Percentiles rank a stretch among this genome's conserved stretches.
Conservation (phyloP, 2,888 invertebrate genomes). For the Mimas tiliae region DNA sequence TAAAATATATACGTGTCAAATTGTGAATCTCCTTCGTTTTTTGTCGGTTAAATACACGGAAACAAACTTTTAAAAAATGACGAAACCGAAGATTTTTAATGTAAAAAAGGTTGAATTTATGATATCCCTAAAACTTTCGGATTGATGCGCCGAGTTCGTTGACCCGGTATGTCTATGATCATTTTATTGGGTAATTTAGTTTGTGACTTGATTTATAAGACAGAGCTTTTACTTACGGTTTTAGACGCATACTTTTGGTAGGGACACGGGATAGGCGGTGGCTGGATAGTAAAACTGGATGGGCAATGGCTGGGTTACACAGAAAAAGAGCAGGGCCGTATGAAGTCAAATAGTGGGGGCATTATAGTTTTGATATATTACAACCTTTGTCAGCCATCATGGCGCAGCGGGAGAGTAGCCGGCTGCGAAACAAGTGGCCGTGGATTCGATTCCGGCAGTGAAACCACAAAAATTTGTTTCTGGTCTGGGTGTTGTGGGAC, state of each 20-base stretch:
- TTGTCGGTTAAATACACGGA: not conserved
- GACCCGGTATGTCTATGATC: slow-evolving; percentile 42
- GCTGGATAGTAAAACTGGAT: slow-evolving; percentile 34
- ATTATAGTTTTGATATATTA: too few species aligned
- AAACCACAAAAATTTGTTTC: too few species aligned
- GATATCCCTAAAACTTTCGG: slow-evolving; percentile 16
- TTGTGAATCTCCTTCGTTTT: not conserved
- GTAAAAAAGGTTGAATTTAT: slow-evolving; percentile 2
- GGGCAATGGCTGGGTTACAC: too few species aligned
- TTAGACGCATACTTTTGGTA: slow-evolving; percentile 39
- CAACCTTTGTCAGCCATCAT: too few species aligned
- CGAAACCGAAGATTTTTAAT: slow-evolving; percentile 8
- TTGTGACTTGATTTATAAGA: slow-evolving; percentile 59
- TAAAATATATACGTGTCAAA: too few species aligned
- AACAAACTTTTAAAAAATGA: slow-evolving; percentile 9
- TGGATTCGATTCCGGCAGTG: too few species aligned
- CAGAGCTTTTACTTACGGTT: too few species aligned
- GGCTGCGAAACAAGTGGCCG: too few species aligned
- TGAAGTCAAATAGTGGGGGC: too few species aligned
- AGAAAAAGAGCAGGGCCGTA: too few species aligned
- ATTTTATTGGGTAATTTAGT: slow-evolving; percentile 58
- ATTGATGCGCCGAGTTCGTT: slow-evolving; percentile 31
- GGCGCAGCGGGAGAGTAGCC: too few species aligned
- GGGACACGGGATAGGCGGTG: slow-evolving; percentile 36
- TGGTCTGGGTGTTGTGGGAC: too few species aligned